A percentile compares a stretch with the other conserved stretches of the same genome.
These are phyloP conservation scores for Notocelia uddmanniana DNA, from an alignment of 2,888 invertebrate genomes.

Conservation along the genomic window DNA sequence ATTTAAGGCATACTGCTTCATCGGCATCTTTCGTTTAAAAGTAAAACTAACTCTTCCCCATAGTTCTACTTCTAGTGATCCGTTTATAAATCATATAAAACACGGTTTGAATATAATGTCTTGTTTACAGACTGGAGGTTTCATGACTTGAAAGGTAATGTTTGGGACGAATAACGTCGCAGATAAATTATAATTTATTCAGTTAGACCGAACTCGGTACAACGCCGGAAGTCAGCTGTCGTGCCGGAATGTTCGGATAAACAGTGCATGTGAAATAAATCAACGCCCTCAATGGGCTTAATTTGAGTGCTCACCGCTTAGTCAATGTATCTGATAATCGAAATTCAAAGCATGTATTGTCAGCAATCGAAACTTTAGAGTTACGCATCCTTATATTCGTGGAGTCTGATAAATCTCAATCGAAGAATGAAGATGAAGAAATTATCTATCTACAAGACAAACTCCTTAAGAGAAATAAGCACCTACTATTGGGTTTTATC, in stretches of 20 bases:
- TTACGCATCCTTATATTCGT: not conserved
- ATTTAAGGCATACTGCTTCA: too few relatives aligned
- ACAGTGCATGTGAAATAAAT: constrained; percentile 34
- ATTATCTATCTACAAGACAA: not conserved
- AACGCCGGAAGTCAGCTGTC: constrained; percentile 38
- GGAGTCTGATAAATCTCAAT: not conserved
- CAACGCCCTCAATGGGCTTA: constrained; percentile 32
- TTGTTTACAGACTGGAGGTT: constrained; percentile 9
- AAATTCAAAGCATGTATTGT: not conserved
- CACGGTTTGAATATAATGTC: not conserved
- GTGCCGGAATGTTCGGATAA: constrained; percentile 34
- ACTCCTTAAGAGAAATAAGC: too few relatives aligned
- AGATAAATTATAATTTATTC: constrained; percentile 39
- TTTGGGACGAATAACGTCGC: constrained; percentile 28
- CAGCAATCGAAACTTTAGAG: not conserved
- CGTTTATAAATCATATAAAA: not conserved
- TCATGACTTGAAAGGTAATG: constrained; percentile 4
- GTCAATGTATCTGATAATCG: constrained; percentile 18
- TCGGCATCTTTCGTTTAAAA: too few relatives aligned
- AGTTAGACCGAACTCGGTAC: constrained; percentile 30
- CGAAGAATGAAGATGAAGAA: not conserved
- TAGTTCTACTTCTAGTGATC: not conserved
- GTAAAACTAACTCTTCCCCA: not conserved
- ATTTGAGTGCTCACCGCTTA: constrained; percentile 30
- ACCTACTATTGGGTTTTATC: too few relatives aligned